Percentiles rank a stretch among this genome's conserved stretches.
Conservation (phyloP, 2,797 vertebrate genomes). For the Epinephelus coioides region DNA sequence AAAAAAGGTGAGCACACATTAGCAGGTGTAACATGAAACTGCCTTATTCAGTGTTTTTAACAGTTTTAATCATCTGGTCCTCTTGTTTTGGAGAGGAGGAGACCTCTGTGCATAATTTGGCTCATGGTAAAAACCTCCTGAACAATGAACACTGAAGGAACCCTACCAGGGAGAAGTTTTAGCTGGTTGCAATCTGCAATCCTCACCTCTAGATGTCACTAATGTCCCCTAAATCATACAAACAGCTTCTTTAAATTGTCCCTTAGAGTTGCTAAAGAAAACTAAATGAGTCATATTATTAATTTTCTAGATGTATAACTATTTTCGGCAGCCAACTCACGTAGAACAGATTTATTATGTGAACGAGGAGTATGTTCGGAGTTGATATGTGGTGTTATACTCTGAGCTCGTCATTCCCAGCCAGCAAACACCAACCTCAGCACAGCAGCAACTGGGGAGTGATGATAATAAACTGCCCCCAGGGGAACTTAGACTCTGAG, state of each 20-base stretch:
- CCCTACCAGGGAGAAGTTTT: too few relatives aligned
- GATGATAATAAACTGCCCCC: conserved; percentile 50
- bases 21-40: too few relatives aligned
- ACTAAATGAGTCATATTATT: conserved; percentile 13
- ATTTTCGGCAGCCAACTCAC: conserved; percentile 24
- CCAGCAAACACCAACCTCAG: conserved; percentile 34
- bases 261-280: conserved; percentile 11
- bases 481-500: conserved; percentile 27
- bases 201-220: too few relatives aligned
- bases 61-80: too few relatives aligned
- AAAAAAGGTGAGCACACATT: too few relatives aligned
- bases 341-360: conserved; percentile 9
- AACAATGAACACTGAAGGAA: too few relatives aligned
- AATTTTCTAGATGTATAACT: conserved; percentile 1
- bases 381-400: conserved; percentile 42
- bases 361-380: conserved; percentile 25
- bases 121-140: too few relatives aligned
- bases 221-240: too few relatives aligned
- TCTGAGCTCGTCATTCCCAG: conserved; percentile 37
- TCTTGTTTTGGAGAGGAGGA: too few relatives aligned
- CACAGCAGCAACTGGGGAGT: conserved; percentile 44
- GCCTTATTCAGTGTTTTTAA: too few relatives aligned
- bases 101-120: too few relatives aligned
- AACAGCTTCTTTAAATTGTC: background rate
- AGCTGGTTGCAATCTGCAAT: too few relatives aligned